Conservation (phyloP, 2,113 vertebrate species). For the Orthonyx spaldingii region DNA sequence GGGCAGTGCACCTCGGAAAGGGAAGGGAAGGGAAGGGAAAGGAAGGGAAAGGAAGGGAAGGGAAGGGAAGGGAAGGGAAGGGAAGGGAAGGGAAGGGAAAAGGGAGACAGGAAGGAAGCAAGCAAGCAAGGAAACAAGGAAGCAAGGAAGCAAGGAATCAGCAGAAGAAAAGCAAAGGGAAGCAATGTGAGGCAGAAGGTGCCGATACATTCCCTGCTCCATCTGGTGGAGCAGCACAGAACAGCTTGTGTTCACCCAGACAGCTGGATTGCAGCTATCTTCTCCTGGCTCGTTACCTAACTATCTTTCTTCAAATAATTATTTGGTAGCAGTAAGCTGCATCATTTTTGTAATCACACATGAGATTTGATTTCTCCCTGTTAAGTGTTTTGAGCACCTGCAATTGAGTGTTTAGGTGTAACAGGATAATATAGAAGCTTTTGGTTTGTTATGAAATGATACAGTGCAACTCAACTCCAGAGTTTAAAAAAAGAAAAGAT, state of each 20-base stretch:
- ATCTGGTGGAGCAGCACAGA: background rate
- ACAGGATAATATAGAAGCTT: background rate
- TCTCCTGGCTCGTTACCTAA: background rate
- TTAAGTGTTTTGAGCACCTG: background rate
- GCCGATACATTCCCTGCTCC: background rate
- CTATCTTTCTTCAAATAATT: background rate
- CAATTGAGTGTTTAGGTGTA: background rate
- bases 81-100: no score
- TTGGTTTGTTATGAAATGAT: background rate
- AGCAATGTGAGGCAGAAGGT: background rate
- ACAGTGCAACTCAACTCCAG: fast-evolving
- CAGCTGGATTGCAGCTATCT: background rate
- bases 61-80: no score
- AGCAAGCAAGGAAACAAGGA: fast-evolving
- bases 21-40: background rate
- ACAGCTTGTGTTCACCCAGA: background rate
- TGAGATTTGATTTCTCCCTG: background rate
- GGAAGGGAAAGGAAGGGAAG: background rate
- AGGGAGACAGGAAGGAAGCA: background rate
- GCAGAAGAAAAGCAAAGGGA: background rate
- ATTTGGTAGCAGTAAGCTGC: background rate
- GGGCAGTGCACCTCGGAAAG: background rate
- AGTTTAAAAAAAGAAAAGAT: background rate
- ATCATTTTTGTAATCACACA: background rate
- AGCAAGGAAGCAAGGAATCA: fast-evolving